Percentiles rank a stretch among this genome's conserved stretches.
Conservation (phyloP, 2,888 invertebrate genomes). For the Apocheima hispidaria region DNA sequence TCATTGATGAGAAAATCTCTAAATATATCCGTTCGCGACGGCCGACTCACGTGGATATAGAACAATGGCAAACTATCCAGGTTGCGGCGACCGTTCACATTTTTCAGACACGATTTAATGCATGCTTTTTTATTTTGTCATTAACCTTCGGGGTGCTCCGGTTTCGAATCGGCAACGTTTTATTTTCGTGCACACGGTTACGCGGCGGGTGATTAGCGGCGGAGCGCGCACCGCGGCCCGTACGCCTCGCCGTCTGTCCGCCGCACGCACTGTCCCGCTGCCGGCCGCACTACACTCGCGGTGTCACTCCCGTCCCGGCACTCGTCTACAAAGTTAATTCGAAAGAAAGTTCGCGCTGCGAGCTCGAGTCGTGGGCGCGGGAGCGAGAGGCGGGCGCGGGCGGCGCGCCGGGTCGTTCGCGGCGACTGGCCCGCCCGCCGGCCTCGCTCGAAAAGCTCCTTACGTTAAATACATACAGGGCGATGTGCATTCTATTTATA, state of each 20-base stretch:
- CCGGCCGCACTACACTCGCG: conserved; percentile 29
- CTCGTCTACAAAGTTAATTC: conserved; percentile 62
- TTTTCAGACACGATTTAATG: conserved; percentile 73
- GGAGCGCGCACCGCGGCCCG: conserved; percentile 6
- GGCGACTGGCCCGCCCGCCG: conserved; percentile 66
- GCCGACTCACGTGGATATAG: conserved; percentile 63
- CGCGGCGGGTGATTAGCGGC: conserved; percentile 66
- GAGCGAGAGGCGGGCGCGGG: conserved; percentile 63
- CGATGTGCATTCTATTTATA: conserved; percentile 84
- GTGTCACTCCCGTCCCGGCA: conserved; percentile 53
- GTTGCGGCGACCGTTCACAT: conserved; percentile 56
- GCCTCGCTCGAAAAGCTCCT: conserved; percentile 77
- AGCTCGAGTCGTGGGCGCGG: conserved; percentile 53
- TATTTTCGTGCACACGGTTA: conserved; percentile 82
- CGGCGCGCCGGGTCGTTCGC: conserved; percentile 71
- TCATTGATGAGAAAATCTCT: conserved; percentile 41
- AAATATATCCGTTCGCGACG: conserved; percentile 43
- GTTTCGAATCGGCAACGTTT: conserved; percentile 82
- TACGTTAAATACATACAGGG: conserved; percentile 76
- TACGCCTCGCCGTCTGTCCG: conserved; percentile 22
- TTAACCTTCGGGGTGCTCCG: conserved; percentile 84
- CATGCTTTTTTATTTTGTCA: conserved; percentile 82
- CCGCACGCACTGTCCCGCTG: conserved; percentile 25
- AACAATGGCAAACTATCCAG: conserved; percentile 62
- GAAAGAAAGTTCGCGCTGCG: conserved; percentile 46